A percentile compares a stretch with the other conserved stretches of the same genome.
phyloP scores from a whole-genome alignment of 30 jellyfish, hydroid and myxozoan species.

The Aurelia sp. region DNA sequence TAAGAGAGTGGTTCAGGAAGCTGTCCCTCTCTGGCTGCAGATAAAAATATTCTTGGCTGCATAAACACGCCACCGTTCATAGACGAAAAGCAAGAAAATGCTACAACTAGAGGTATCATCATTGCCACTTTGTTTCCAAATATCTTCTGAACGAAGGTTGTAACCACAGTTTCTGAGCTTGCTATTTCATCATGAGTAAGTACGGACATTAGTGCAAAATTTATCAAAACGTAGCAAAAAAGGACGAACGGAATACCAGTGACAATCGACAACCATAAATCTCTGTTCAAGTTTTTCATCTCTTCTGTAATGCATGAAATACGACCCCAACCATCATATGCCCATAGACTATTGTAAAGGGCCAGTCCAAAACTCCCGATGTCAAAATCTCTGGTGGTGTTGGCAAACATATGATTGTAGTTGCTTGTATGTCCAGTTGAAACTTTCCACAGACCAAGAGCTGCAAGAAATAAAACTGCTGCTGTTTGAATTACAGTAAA shows the following conservation, averaged over 20 bases:
- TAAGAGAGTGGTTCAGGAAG: slow-evolving; percentile 9
- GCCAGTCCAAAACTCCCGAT: not conserved
- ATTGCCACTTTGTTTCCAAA: too few relatives aligned
- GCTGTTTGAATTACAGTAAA: slow-evolving; percentile 31
- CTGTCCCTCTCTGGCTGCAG: slow-evolving; percentile 63
- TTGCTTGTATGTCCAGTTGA: slow-evolving; percentile 3
- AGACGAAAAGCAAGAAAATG: slow-evolving; percentile 48
- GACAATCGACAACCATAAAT: slow-evolving; percentile 37
- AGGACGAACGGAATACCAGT: slow-evolving; percentile 65
- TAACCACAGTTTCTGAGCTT: not conserved
- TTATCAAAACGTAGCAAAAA: slow-evolving; percentile 33
- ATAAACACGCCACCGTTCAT: slow-evolving; percentile 36
- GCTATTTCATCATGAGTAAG: slow-evolving; percentile 47
- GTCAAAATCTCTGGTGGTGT: not conserved
- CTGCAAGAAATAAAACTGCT: slow-evolving; percentile 26
- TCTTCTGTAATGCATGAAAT: slow-evolving; percentile 45
- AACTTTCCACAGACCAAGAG: slow-evolving; percentile 40
- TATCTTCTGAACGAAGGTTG: too few relatives aligned
- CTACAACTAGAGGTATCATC: slow-evolving; percentile 3
- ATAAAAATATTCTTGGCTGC: slow-evolving; percentile 18
- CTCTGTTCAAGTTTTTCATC: slow-evolving; percentile 43
- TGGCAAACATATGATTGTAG: too few relatives aligned
- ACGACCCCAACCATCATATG: slow-evolving; percentile 47
- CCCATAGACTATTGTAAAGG: too few relatives aligned
- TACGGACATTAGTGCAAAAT: slow-evolving; percentile 47